A percentile compares a stretch with the other conserved stretches of the same genome.
phyloP scores from a whole-genome alignment of 2,888 invertebrate genomes.

The Trichogramma evanescens region DNA sequence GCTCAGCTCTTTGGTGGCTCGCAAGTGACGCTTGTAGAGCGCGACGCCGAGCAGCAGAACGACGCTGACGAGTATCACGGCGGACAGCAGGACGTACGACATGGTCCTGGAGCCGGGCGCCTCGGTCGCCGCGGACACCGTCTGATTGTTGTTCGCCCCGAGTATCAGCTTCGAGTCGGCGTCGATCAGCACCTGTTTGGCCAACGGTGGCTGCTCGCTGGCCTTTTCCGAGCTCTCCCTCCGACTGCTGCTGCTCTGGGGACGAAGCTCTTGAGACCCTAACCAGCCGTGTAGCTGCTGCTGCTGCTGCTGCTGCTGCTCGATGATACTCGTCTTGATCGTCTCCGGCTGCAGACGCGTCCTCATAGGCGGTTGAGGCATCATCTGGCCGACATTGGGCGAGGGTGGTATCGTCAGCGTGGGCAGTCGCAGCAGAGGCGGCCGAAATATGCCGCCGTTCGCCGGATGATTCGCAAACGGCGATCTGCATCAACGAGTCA shows the following conservation, averaged over 20 bases:
- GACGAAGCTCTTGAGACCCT: no score
- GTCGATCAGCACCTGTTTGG: slow-evolving; percentile 25
- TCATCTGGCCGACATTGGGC: not conserved
- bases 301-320: slow-evolving; percentile 17
- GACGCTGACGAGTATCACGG: slow-evolving; percentile 65
- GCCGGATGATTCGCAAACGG: slow-evolving; percentile 28
- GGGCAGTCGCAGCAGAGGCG: slow-evolving; percentile 33
- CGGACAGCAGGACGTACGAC: slow-evolving; percentile 33
- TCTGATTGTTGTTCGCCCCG: no score
- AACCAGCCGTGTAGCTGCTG: slow-evolving; percentile 8
- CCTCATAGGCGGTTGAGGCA: not conserved
- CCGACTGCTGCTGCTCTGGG: no score
- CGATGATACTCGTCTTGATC: slow-evolving; percentile 19
- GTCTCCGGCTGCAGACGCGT: slow-evolving; percentile 19
- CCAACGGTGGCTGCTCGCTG: slow-evolving; percentile 25
- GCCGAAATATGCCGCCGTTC: slow-evolving; percentile 33
- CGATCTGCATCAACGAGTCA: not conserved
- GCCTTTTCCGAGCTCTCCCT: not conserved
- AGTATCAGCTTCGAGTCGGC: slow-evolving; percentile 27
- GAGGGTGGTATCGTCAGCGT: slow-evolving; percentile 30
- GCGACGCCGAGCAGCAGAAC: slow-evolving; percentile 64
- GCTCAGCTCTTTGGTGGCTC: slow-evolving; percentile 43
- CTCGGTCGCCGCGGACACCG: slow-evolving; percentile 30
- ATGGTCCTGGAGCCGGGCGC: slow-evolving; percentile 25
- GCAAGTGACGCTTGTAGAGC: slow-evolving; percentile 60